Conservation (phyloP, 2,797 vertebrate species). For the Enteromius unitaeniatus region DNA sequence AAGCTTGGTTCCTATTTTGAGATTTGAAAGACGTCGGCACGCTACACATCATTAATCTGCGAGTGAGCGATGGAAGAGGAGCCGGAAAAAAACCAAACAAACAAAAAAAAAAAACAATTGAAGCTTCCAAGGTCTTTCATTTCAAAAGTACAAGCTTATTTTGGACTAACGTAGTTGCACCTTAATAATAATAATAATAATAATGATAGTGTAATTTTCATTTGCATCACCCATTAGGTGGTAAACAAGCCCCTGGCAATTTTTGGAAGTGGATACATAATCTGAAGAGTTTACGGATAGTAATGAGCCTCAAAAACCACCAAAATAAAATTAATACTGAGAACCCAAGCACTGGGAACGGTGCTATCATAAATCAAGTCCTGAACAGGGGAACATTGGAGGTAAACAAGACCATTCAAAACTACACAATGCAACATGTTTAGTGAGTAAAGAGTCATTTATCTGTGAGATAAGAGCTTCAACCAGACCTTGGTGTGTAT, state of each 20-base stretch:
- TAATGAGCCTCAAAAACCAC: constrained; percentile 1
- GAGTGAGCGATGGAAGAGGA: constrained; percentile 29
- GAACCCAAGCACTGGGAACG: not conserved
- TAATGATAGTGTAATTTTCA: not conserved
- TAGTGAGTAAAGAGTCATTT: constrained; percentile 57
- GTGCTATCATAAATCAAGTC: constrained; percentile 49
- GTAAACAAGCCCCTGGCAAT: not conserved
- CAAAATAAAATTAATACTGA: not conserved
- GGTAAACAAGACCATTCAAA: constrained; percentile 56
- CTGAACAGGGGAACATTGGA: constrained; percentile 39
- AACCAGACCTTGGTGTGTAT: constrained; percentile 43
- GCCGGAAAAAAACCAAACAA: no score
- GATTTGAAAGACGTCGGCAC: constrained; percentile 39
- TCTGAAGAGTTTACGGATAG: not conserved
- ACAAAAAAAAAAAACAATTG: not conserved
- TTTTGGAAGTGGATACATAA: not conserved
- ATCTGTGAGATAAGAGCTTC: constrained; percentile 57
- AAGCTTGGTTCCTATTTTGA: constrained; percentile 40
- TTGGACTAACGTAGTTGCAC: not conserved
- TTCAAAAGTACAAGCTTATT: constrained; percentile 4
- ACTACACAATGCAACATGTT: constrained; percentile 60
- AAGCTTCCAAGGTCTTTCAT: constrained; percentile 1
- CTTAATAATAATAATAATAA: not conserved
- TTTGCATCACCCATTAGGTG: not conserved
- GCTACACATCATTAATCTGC: constrained; percentile 33